Evolutionary conservation across 2,113 vertebrate species (phyloP).

Genomic region (Burhinus oedicnemus): DNA sequence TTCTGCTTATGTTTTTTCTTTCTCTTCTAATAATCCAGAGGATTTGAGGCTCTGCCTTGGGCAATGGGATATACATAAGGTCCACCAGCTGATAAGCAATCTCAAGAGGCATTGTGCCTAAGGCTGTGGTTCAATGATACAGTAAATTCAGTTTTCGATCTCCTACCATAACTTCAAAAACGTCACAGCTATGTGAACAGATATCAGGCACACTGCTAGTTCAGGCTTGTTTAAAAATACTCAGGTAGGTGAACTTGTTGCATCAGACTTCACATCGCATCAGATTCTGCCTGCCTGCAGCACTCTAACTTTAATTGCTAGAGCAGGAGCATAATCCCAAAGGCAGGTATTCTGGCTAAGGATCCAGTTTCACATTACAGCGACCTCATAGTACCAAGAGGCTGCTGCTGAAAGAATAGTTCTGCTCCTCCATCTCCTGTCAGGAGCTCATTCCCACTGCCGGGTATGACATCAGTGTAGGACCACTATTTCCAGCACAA

Average conservation of each 20-base stretch:
- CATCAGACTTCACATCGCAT: background rate
- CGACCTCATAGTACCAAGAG: background rate
- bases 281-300: background rate
- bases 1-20: background rate
- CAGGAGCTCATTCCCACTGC: background rate
- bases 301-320: background rate
- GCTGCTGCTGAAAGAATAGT: background rate
- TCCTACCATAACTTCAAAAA: background rate
- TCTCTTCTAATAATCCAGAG: background rate
- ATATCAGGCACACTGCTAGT: background rate
- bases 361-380: background rate
- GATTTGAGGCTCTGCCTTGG: background rate
- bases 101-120: background rate
- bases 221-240: conserved; percentile 3
- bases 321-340: background rate
- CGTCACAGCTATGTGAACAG: background rate
- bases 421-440: background rate
- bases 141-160: background rate
- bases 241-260: background rate
- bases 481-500: background rate
- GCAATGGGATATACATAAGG: background rate
- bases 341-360: background rate
- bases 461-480: background rate
- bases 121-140: background rate
- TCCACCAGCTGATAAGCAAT: background rate